Base-by-base conservation (phyloP, 2,888 invertebrate species). In the Drosophila flavopinicola region DNA sequence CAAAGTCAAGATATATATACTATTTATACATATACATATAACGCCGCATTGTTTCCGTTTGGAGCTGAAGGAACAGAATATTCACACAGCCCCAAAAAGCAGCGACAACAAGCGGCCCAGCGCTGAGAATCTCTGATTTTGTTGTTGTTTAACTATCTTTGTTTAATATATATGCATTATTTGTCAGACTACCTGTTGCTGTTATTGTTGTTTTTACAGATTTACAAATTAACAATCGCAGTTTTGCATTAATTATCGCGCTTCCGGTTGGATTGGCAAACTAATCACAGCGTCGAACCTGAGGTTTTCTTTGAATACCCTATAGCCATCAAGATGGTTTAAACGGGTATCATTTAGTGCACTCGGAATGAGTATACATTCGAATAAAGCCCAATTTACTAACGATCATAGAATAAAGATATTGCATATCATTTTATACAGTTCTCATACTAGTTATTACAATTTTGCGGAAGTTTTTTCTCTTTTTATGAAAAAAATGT, bases 1-100 rank as follows among this genome's bases (percentile, higher is more conserved):
- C 77, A 56, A 76, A 74, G 75, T 69, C 75, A 82, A 85, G 72
- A 78, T 63, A 78, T 52, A 47, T 52, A 42, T 53, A 38, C 45
- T 29, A 48, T 32, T 35, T 32, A 39, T 44, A 61, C 33, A 51
- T 42, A 24, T 57, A 63, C 53, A 75, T 57, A 56, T 71, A 69
- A 59, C 63, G 56, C 53, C 52, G 56, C 66, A 83, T 83, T 83
- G 83, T 83, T 87, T 73, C 70, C 73, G 70, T 68, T 87, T 67
- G 47, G 52, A 49, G 56, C 70, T 58, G 25, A 74, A 75, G 87
- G 85, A 85, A 75, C 59, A 78, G 69, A 78, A 85, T 82, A 72
- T 87, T 84, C 83, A 72, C 83, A 84, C 83, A 84, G 87, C 83
- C 77, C 87, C 87, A 71, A 76, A 85, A 84, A 61, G 52, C 58